Base-by-base conservation (phyloP, 2,113 vertebrate species). In the Pluvianellus socialis region DNA sequence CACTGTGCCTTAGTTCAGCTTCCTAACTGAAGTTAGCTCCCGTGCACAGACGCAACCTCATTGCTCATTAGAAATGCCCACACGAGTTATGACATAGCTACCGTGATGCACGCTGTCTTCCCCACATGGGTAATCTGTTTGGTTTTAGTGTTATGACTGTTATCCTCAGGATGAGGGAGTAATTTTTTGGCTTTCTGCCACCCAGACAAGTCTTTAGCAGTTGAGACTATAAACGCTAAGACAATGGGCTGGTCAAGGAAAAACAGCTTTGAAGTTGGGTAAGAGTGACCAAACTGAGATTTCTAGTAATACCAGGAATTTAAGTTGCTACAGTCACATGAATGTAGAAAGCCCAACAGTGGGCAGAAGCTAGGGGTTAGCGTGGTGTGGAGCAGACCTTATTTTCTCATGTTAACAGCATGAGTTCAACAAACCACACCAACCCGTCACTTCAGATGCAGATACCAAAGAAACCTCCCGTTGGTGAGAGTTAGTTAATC, bases 151-250 rank as follows among this genome's bases (percentile, higher is more conserved):
- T 66, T 44, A 3, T 58, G 89, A 94, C 73, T 94, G 70, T 16
- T 56, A 85, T n/a, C 73, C 91, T 94, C n/a, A 52, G 87, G 66
- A 79, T 12, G 44, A 96, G 75, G 86, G 17, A 82, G 88, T 92
- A 28, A 96, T 85, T 96, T 79, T 92, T 87, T 97, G 95, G 94
- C 94, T 50, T 59, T 17, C 84, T 90, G 96, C 94, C 96, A 94
- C n/a, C 62, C 80, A 94, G 95, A 92, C 91, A 61, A 75, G 76
- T 20, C 88, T 72, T 59, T 1, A 61, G 92, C 92, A 88, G 66
- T 42, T 30, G 66, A 73, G 84, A 85, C 83, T 89, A 61, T 35
- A 52, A 92, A 90, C 0, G 53, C 86, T 45, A 77, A 50, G 1
- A 76, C 79, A 92, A 84, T 2, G 61, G 92, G 88, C 68, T 83